These are phyloP conservation scores for Galerucella calmariensis DNA, from an alignment of 2,888 invertebrate species.

Conservation along the genomic window DNA sequence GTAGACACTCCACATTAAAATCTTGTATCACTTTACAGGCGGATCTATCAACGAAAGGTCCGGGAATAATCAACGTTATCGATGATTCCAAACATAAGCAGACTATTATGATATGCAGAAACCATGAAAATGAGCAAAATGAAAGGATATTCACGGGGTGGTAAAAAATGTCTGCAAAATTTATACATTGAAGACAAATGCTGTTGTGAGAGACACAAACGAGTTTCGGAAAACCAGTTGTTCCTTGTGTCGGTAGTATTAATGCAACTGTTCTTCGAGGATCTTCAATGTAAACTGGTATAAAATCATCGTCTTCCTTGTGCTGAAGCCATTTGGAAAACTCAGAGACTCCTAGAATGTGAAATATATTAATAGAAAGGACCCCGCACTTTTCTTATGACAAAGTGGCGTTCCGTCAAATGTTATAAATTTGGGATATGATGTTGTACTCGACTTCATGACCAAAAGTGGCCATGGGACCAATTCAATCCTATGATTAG, in stretches of 20 bases:
- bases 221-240: conserved; percentile 52
- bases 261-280: conserved; percentile 55
- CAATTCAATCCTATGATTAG: too few relatives aligned
- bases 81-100: conserved; percentile 54
- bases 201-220: conserved; percentile 58
- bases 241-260: conserved; percentile 57
- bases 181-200: conserved; percentile 49
- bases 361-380: too few relatives aligned
- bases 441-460: too few relatives aligned
- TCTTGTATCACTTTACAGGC: conserved; percentile 58
- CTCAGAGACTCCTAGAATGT: conserved; percentile 15
- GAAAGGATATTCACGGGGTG: conserved; percentile 54
- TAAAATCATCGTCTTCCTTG: conserved; percentile 49
- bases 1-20: conserved; percentile 53
- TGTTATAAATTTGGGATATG: too few relatives aligned
- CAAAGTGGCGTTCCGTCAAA: too few relatives aligned
- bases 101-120: conserved; percentile 53
- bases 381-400: too few relatives aligned
- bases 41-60: conserved; percentile 51
- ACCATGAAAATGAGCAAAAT: conserved; percentile 56
- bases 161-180: conserved; percentile 49
- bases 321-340: conserved; percentile 40
- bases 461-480: too few relatives aligned
- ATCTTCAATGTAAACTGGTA: conserved; percentile 49
- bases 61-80: conserved; percentile 52